Evolutionary conservation across 1,140 invertebrate genomes (phyloP).

Genomic region (Ooceraea biroi): DNA sequence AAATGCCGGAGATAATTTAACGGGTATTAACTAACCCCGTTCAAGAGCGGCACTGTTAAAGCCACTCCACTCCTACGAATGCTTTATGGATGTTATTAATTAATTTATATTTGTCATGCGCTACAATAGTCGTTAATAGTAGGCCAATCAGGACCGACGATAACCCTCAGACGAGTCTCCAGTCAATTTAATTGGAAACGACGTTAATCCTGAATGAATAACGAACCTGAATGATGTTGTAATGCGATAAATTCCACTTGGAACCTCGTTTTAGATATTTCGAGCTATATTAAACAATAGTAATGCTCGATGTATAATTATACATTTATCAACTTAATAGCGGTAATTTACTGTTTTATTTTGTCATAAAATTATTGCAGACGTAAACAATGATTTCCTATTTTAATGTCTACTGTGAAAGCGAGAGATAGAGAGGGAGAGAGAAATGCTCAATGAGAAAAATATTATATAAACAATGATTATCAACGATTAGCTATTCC

Average conservation of each 20-base stretch:
- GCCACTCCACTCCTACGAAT: slow-evolving; percentile 62
- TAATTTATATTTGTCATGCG: slow-evolving; percentile 75
- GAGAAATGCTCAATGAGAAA: slow-evolving; percentile 4
- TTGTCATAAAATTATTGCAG: not conserved
- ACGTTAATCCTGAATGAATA: slow-evolving; percentile 44
- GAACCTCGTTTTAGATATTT: slow-evolving; percentile 20
- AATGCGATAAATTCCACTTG: not conserved
- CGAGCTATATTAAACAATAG: not conserved
- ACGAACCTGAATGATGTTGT: not conserved
- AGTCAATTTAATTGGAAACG: slow-evolving; percentile 32
- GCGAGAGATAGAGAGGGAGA: too few species aligned
- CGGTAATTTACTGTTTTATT: not conserved
- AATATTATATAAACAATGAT: not conserved
- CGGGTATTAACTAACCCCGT: slow-evolving; percentile 74
- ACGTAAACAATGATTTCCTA: not conserved
- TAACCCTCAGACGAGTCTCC: slow-evolving; percentile 43
- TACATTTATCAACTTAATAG: not conserved
- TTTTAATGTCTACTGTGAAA: not conserved
- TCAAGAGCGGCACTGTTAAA: slow-evolving; percentile 66
- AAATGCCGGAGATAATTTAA: slow-evolving; percentile 77
- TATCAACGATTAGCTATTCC: slow-evolving; percentile 19
- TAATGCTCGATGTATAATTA: not conserved
- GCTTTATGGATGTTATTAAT: slow-evolving; percentile 77
- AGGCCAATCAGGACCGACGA: slow-evolving; percentile 67
- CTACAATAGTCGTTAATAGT: slow-evolving; percentile 73